phyloP scores from a whole-genome alignment of 1,140 invertebrate species.

The Portunus trituberculatus region DNA sequence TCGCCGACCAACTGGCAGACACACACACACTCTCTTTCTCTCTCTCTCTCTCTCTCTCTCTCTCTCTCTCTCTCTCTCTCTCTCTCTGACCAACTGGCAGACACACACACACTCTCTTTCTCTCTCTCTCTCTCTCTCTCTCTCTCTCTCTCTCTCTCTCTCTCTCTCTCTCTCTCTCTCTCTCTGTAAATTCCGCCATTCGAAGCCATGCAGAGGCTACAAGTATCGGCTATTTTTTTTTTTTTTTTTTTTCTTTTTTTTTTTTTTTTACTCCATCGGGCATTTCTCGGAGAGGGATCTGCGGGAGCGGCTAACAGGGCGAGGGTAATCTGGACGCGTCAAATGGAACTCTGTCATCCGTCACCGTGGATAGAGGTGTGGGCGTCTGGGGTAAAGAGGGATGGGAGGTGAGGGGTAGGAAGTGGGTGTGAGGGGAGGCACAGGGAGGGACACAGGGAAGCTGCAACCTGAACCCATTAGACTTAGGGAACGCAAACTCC shows the following conservation, averaged over 20 bases:
- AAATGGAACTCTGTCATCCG: constrained; percentile 10
- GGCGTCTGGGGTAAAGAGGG: not conserved
- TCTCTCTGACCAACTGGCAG: not conserved
- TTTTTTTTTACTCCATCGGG: not conserved
- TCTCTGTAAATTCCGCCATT: not conserved
- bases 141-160: constrained; percentile 27
- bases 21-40: not conserved
- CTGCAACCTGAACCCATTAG: not conserved
- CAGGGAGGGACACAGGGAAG: not conserved
- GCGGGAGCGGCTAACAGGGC: not conserved
- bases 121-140: constrained; percentile 25
- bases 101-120: not conserved
- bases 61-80: constrained; percentile 28
- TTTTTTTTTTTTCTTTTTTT: not conserved
- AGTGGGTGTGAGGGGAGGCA: constrained; percentile 22
- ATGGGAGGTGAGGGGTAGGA: not conserved
- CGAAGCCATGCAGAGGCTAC: not conserved
- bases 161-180: not conserved
- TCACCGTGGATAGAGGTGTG: not conserved
- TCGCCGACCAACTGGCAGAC: not conserved
- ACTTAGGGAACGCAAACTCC: not conserved
- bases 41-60: constrained; percentile 34
- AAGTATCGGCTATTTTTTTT: not conserved
- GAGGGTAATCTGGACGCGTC: not conserved
- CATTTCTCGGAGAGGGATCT: not conserved